A percentile compares a stretch with the other conserved stretches of the same genome.
Conservation (phyloP, 2,888 invertebrate species). For the Kuschelorhynchus macadamiae region DNA sequence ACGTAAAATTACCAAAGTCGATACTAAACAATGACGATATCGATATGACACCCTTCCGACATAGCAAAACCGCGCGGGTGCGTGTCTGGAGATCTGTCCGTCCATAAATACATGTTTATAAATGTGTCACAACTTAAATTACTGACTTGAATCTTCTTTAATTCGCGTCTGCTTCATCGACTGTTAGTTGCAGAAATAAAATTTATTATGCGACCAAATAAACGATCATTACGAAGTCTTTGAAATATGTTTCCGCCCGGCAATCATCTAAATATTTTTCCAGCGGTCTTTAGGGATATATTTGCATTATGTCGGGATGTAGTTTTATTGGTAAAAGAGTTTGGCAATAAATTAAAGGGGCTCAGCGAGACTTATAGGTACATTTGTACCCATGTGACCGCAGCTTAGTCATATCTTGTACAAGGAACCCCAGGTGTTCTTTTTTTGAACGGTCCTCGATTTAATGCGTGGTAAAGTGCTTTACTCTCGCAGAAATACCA, state of each 20-base stretch:
- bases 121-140: slow-evolving; percentile 26
- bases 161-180: slow-evolving; percentile 12
- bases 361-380: too few species aligned
- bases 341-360: not conserved
- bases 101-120: slow-evolving; percentile 29
- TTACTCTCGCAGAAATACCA: too few species aligned
- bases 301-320: not conserved
- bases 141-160: slow-evolving; percentile 18
- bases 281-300: not conserved
- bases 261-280: not conserved
- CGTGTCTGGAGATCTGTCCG: slow-evolving; percentile 10
- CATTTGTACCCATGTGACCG: too few species aligned
- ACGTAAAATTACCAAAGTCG: not conserved
- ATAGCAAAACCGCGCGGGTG: slow-evolving; percentile 17
- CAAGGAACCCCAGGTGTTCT: too few species aligned
- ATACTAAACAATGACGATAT: not conserved
- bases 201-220: slow-evolving; percentile 1
- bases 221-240: slow-evolving; percentile 1
- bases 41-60: slow-evolving; percentile 7
- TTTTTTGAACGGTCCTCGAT: too few species aligned
- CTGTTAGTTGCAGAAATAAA: slow-evolving; percentile 1
- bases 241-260: slow-evolving; percentile 5
- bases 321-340: not conserved
- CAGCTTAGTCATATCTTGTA: too few species aligned
- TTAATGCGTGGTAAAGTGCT: too few species aligned